Evolutionary conservation across 2,888 invertebrate species (phyloP).

Genomic region (Philonicus albiceps): DNA sequence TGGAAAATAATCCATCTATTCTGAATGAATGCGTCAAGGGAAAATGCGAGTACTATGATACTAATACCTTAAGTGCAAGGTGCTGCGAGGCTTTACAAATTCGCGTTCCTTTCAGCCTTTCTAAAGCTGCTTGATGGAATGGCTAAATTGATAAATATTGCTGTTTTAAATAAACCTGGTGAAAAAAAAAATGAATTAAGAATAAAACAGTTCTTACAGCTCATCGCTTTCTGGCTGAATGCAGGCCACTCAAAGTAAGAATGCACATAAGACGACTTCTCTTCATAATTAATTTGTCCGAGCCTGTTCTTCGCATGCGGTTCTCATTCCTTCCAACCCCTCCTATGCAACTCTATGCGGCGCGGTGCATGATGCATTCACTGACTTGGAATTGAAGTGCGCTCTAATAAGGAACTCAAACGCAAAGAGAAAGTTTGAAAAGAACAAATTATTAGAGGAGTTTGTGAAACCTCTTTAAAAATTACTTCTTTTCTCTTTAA

Average conservation of each 20-base stretch:
- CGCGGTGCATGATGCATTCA: constrained; percentile 1
- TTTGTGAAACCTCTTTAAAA: constrained; percentile 2
- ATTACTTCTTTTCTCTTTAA: not conserved
- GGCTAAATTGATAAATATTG: constrained; percentile 4
- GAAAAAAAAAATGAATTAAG: not conserved
- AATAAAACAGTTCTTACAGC: not conserved
- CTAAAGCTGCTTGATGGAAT: not conserved
- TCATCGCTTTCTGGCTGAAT: not conserved
- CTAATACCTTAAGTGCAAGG: not conserved
- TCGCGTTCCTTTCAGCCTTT: not conserved
- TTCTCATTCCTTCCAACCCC: not conserved
- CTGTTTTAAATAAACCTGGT: not conserved
- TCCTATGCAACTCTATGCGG: not conserved
- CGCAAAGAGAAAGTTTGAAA: constrained; percentile 6
- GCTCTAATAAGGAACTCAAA: constrained; percentile 21
- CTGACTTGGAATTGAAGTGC: not conserved
- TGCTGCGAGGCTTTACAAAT: not conserved
- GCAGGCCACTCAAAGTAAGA: not conserved
- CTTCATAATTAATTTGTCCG: not conserved
- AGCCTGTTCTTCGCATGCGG: not conserved
- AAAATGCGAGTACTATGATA: not conserved
- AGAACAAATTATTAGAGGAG: constrained; percentile 23
- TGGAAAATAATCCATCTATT: not conserved
- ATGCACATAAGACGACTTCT: not conserved
- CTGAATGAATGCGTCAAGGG: not conserved